Evolutionary conservation across 2,797 vertebrate species (phyloP).

Genomic region (Sus cebifrons): DNA sequence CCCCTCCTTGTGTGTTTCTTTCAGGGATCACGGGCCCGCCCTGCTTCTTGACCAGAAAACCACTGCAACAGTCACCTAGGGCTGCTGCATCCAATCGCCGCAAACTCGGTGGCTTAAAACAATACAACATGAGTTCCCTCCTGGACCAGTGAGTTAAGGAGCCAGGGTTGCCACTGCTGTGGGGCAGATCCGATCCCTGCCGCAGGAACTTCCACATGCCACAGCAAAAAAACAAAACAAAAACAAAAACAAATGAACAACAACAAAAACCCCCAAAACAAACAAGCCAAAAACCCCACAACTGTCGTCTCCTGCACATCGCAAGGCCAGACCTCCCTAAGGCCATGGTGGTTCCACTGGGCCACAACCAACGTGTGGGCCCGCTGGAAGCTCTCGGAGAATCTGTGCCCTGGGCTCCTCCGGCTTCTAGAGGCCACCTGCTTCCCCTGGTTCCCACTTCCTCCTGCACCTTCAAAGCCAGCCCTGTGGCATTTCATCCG

Average conservation of each 20-base stretch:
- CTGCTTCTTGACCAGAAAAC: not conserved
- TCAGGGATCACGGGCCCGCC: fast-evolving
- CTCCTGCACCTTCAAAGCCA: fast-evolving
- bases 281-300: too few species aligned
- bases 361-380: not conserved
- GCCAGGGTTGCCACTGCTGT: too few species aligned
- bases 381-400: fast-evolving
- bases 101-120: not conserved
- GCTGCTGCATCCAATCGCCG: not conserved
- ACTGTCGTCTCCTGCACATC: not conserved
- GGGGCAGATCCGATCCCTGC: too few species aligned
- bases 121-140: too few species aligned
- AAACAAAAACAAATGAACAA: too few species aligned
- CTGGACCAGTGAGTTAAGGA: too few species aligned
- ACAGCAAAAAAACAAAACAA: too few species aligned
- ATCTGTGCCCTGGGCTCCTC: fast-evolving
- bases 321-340: not conserved
- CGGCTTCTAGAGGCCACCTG: not conserved
- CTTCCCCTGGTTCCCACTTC: fast-evolving
- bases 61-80: fast-evolving
- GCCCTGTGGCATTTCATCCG: fast-evolving
- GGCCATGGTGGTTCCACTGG: not conserved
- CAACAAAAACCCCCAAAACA: too few species aligned
- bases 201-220: too few species aligned
- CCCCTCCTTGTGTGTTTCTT: not conserved